phyloP scores from a whole-genome alignment of 1,140 invertebrate genomes.

The Drosophila ambigua region DNA sequence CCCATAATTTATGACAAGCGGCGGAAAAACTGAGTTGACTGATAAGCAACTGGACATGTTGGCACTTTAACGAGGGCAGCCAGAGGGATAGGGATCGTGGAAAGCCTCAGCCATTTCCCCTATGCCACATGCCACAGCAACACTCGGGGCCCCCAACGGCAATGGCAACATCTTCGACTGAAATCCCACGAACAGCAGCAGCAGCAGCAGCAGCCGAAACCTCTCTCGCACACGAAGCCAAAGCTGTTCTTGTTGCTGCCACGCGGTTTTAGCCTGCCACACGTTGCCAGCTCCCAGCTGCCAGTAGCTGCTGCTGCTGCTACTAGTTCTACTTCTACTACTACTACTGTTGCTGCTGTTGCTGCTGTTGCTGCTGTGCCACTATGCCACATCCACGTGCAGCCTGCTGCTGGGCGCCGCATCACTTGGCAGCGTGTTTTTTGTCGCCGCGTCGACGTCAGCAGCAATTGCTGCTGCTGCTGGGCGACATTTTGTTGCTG shows the following conservation, averaged over 20 bases:
- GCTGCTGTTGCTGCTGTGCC: neutral
- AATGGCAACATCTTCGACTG: conserved; percentile 56
- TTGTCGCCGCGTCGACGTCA: conserved; percentile 77
- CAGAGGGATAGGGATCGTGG: conserved; percentile 14
- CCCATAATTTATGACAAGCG: conserved; percentile 73
- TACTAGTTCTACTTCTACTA: conserved; percentile 1
- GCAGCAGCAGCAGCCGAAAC: conserved; percentile 15
- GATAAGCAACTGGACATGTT: conserved; percentile 63
- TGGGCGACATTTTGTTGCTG: conserved; percentile 45
- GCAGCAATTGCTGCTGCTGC: conserved; percentile 57
- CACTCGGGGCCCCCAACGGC: conserved; percentile 5
- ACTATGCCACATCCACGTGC: conserved; percentile 42
- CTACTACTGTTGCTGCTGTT: conserved; percentile 1
- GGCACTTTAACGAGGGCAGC: conserved; percentile 36
- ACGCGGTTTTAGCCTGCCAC: conserved; percentile 61
- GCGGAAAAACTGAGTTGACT: conserved; percentile 56
- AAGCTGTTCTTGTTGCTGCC: conserved; percentile 42
- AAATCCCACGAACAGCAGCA: conserved; percentile 55
- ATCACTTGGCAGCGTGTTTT: conserved; percentile 79
- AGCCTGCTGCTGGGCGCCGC: conserved; percentile 67
- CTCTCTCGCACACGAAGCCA: conserved; percentile 40
- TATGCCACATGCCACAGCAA: conserved; percentile 9
- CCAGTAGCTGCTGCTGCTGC: conserved; percentile 20
- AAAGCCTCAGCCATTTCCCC: conserved; percentile 28
- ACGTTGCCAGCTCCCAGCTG: conserved; percentile 41